Conservation (phyloP, 2,113 vertebrate species). For the Bubo blakistoni region DNA sequence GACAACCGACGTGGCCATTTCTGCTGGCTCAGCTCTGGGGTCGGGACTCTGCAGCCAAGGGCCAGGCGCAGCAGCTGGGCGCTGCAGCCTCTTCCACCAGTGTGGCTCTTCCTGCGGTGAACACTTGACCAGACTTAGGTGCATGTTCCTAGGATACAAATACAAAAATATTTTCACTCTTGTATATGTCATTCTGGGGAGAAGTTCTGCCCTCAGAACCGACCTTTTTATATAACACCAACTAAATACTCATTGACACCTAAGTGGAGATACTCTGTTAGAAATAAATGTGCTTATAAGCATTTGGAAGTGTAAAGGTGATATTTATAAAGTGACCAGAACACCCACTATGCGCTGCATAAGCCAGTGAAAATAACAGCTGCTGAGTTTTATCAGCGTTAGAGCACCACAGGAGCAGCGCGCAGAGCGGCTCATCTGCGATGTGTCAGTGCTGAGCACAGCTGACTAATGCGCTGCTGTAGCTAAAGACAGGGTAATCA, state of each 20-base stretch:
- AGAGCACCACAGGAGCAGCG: neutral
- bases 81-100: neutral
- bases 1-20: neutral
- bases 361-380: constrained; percentile 49
- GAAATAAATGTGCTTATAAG: constrained; percentile 35
- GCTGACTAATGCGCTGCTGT: neutral
- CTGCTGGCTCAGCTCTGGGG: neutral
- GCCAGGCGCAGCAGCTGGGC: neutral
- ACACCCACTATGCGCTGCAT: neutral
- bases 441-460: neutral
- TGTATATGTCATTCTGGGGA: neutral
- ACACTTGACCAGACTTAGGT: neutral
- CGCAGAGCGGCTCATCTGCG: neutral
- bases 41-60: neutral
- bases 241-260: neutral
- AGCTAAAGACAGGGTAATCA: neutral
- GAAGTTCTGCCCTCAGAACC: neutral
- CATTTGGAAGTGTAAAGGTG: constrained; percentile 44
- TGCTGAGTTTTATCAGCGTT: constrained; percentile 44
- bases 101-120: neutral
- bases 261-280: constrained; percentile 1
- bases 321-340: constrained; percentile 58
- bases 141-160: constrained; percentile 26
- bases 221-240: neutral
- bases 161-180: constrained; percentile 30